These are phyloP conservation scores for Lomographa bimaculata DNA, from an alignment of 2,888 invertebrate species.

Conservation along the genomic window DNA sequence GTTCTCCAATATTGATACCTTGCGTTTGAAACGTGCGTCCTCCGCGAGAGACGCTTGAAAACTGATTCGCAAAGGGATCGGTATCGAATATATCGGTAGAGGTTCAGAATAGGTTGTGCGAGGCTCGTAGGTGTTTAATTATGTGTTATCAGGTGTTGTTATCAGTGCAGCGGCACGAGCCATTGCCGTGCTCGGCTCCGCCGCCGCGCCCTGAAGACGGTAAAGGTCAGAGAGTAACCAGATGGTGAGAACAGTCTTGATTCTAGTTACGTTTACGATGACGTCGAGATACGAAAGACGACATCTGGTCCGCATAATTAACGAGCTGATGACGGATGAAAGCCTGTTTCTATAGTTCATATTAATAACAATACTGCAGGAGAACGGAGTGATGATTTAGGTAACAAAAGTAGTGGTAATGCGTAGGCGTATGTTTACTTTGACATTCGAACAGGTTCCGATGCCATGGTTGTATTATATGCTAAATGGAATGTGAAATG, in stretches of 20 bases:
- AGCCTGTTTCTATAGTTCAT: constrained; percentile 1
- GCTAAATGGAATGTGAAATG: constrained; percentile 27
- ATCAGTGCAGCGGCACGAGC: constrained; percentile 33
- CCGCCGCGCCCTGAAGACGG: background rate
- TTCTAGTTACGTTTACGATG: constrained; percentile 2
- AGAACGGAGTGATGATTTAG: background rate
- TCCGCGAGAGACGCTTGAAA: constrained; percentile 14
- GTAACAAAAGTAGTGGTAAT: background rate
- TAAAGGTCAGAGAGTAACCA: constrained; percentile 10
- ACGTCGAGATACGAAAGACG: constrained; percentile 2
- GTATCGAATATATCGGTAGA: too few relatives aligned
- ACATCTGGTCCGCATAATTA: constrained; percentile 11
- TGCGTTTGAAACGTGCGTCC: constrained; percentile 18
- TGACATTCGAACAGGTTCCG: constrained; percentile 20
- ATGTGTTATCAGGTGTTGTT: constrained; percentile 34
- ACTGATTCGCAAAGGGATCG: constrained; percentile 21
- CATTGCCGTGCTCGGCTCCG: constrained; percentile 21
- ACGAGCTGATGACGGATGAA: constrained; percentile 1
- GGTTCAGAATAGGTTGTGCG: constrained; percentile 21
- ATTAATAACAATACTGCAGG: background rate
- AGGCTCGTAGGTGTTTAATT: constrained; percentile 32
- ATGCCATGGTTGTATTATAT: constrained; percentile 16
- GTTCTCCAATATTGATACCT: too few relatives aligned
- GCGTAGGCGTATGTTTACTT: constrained; percentile 17
- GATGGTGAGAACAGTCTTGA: constrained; percentile 3